Evolutionary conservation across 2,797 vertebrate genomes (phyloP), one percentile per base, ranked within the genome.

Genomic region (Eulemur mongoz): DNA sequence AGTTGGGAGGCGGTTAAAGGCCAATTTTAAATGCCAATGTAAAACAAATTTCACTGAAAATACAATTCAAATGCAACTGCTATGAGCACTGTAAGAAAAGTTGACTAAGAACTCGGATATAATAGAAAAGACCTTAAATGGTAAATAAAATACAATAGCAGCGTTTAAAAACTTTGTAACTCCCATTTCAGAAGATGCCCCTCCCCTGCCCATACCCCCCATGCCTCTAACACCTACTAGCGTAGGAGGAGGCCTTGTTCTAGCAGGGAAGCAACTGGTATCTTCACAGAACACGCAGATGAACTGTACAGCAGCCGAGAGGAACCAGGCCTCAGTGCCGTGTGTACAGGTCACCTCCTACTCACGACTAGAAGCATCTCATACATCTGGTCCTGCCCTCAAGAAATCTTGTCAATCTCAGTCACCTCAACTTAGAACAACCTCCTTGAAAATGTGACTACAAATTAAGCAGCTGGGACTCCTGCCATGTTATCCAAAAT

Each of bases 31-130:
- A 93, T 78, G 70, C 40, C 27, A 67, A 63, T 20, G 80, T 72
- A 85, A 93, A 96, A 87, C n/a, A 84, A 83, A 82, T 82, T 95
- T 90, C 69, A 93, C 50, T 81, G 69, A 78, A 95, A 95, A 93
- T 92, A 90, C 89, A 92, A 94, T 7, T 91, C 78, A 96, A 75
- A 90, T 91, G 52, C 65, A 85, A 82, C 40, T 84, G 38, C 48
- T 85, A 30, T 15, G 35, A 82, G n/a, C 79, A 75, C 25, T 69
- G 4, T 81, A 40, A 87, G 12, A 67, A 89, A 94, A 81, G 48
- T 30, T 69, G 69, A 69, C 61, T 88, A 79, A 70, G 50, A 73
- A 69, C 52, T 54, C 8, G 2, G 57, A 52, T 50, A 48, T 35
- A 81, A 86, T 2, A 50, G 59, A 67, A 50, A 91, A 88, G 86